Evolutionary conservation across 1,140 invertebrate species (phyloP), one percentile per base, ranked within the genome.

Genomic region (Manduca sexta): DNA sequence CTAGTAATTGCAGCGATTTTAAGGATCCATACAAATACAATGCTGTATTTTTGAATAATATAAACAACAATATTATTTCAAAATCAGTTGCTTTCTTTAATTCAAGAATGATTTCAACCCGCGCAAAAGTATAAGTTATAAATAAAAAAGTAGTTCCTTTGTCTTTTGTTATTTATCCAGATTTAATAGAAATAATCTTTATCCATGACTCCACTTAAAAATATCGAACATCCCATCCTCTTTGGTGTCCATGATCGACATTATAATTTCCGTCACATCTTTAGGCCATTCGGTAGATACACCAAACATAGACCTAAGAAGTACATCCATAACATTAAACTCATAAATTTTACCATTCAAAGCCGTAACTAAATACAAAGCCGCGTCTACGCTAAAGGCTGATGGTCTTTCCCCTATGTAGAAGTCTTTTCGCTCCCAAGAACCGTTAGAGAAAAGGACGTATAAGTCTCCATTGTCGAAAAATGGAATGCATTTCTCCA

Each of bases 311-410:
- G 74, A 77, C 38, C 63, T 63, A 5, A 79, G 44, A 2, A 75
- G 38, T 0, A 68, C 60, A 31, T 82, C 75, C 64, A 82, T 71
- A 0, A 79, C 67, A 60, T 79, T 79, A 50, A 77, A 79, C 39
- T 77, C 78, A 47, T 79, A 82, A 16, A 79, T 70, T 35, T 70
- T 79, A 1, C 78, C 78, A 49, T 79, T 51, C 7, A 77, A 42
- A 4, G 77, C 75, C 5, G 69, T 65, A 4, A 79, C 74, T 5
- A 79, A 8, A 17, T 82, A 79, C 15, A 82, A 69, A 18, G 66
- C 64, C 1, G 75, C 64, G 61, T 82, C 78, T 0, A 82, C 52
- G 52, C 75, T 82, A 37, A 63, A 69, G 0, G 74, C 78, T 12
- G 71, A 53, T 2, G 73, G 73, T 38, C 12, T 60, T 29, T 75